Evolutionary conservation across 2,113 vertebrate species (phyloP).

Genomic region (Cochlearius cochlearius): DNA sequence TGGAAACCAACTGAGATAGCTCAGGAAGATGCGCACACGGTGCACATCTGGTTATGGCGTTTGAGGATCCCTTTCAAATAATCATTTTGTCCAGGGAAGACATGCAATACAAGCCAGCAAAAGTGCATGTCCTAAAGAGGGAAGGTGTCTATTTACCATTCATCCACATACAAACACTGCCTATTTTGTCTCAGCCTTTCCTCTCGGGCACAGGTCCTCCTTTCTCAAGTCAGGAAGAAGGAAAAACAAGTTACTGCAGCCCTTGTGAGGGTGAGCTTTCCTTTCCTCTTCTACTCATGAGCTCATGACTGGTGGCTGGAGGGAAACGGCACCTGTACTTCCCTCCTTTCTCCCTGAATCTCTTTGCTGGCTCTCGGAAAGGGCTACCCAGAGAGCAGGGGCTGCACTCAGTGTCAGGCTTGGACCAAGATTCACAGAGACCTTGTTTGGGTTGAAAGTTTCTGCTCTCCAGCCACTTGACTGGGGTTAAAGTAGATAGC

Average conservation of each 20-base stretch:
- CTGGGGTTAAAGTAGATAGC: not conserved
- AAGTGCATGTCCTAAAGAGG: not conserved
- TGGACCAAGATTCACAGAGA: not conserved
- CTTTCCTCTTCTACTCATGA: not conserved
- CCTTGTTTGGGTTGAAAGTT: not conserved
- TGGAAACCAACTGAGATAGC: not conserved
- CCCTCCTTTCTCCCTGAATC: not conserved
- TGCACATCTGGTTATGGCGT: not conserved
- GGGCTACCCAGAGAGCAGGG: not conserved
- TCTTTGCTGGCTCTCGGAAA: not conserved
- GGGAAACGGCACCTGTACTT: not conserved
- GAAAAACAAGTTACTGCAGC: not conserved
- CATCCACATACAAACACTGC: not conserved
- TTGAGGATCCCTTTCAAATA: not conserved
- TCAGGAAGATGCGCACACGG: not conserved
- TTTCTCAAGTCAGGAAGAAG: not conserved
- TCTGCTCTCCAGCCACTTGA: not conserved
- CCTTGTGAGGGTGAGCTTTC: not conserved
- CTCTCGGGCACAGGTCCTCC: not conserved
- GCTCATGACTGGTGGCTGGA: not conserved
- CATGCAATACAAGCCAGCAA: not conserved
- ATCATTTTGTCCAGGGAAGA: rapidly evolving
- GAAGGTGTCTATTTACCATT: not conserved
- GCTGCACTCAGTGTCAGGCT: not conserved
- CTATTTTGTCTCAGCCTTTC: not conserved